Conservation (phyloP, 2,797 vertebrate genomes). For the Platyrinchus mystaceus region DNA sequence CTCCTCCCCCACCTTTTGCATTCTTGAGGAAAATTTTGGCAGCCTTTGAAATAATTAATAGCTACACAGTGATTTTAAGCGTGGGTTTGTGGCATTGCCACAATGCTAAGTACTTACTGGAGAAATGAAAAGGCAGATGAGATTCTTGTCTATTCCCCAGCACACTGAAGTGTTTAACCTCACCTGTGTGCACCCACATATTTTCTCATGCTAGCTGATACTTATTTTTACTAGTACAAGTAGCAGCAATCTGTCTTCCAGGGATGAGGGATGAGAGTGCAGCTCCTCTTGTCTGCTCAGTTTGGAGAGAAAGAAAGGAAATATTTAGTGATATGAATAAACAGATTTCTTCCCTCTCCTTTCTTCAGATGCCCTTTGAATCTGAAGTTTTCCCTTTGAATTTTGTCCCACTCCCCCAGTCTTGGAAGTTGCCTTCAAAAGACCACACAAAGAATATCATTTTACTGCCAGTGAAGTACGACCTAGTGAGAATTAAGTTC, state of each 20-base stretch:
- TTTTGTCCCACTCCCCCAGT: not conserved
- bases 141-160: not conserved
- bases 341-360: not conserved
- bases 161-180: not conserved
- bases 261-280: not conserved
- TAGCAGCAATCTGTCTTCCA: not conserved
- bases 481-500: not conserved
- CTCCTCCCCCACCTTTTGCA: not conserved
- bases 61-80: not conserved
- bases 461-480: not conserved
- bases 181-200: not conserved
- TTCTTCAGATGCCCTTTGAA: not conserved
- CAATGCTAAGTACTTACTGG: not conserved
- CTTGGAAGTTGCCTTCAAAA: not conserved
- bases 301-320: not conserved
- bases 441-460: not conserved
- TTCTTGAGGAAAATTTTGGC: constrained; percentile 13
- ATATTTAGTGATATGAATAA: not conserved
- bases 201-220: not conserved
- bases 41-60: not conserved
- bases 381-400: not conserved
- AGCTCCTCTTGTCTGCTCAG: not conserved
- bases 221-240: not conserved
- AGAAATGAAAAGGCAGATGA: not conserved
- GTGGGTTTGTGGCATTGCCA: not conserved